Conservation (phyloP, 1,140 invertebrate genomes). For the Drosophila eugracilis region DNA sequence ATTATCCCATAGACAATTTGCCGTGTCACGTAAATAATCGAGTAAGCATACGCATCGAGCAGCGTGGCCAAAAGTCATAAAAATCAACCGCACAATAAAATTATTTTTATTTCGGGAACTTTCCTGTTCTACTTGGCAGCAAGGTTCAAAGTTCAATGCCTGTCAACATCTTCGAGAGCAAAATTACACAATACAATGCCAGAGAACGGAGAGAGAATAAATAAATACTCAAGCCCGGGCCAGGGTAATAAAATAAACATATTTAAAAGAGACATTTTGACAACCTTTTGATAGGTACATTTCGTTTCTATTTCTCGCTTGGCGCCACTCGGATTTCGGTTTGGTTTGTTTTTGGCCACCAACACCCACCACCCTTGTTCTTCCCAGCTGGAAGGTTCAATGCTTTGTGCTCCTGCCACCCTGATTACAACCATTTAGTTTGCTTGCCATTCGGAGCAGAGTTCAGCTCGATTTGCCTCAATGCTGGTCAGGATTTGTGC, state of each 20-base stretch:
- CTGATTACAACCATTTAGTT: conserved; percentile 31
- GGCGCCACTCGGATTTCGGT: conserved; percentile 31
- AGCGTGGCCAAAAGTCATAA: conserved; percentile 22
- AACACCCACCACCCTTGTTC: conserved; percentile 12
- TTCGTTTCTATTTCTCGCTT: conserved; percentile 56
- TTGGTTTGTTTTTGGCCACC: conserved; percentile 16
- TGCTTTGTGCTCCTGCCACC: conserved; percentile 50
- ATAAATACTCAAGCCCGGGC: conserved; percentile 66
- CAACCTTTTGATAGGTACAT: conserved; percentile 80
- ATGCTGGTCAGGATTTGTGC: conserved; percentile 31
- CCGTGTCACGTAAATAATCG: conserved; percentile 10
- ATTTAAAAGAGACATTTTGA: conserved; percentile 82
- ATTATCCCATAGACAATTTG: conserved; percentile 13
- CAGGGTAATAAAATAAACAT: conserved; percentile 78
- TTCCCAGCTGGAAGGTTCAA: conserved; percentile 43
- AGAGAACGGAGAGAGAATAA: conserved; percentile 59
- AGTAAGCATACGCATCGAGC: conserved; percentile 14
- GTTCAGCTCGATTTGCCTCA: conserved; percentile 34
- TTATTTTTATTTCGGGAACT: conserved; percentile 26
- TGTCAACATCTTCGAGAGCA: conserved; percentile 61
- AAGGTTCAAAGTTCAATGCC: conserved; percentile 76
- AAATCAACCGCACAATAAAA: conserved; percentile 38
- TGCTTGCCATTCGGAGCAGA: conserved; percentile 25
- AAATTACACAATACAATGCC: conserved; percentile 67
- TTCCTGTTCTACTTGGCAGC: conserved; percentile 19